Conservation (phyloP, 2,888 invertebrate genomes). For the Muscina levida region DNA sequence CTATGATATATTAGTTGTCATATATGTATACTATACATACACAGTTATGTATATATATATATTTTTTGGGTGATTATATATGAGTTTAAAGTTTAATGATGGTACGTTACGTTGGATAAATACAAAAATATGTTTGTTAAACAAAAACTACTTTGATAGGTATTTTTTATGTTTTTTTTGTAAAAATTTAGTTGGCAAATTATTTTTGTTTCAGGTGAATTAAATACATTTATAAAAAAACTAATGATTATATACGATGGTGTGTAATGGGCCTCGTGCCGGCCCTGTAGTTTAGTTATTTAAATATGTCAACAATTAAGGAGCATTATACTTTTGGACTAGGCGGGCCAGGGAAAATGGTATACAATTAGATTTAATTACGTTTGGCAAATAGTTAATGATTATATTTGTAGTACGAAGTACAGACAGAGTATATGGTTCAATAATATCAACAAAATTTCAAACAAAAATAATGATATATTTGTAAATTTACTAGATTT, state of each 20-base stretch:
- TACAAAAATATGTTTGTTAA: constrained; percentile 21
- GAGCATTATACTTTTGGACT: neutral
- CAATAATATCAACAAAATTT: constrained; percentile 9
- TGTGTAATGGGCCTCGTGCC: too few species aligned
- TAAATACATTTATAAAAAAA: constrained; percentile 33
- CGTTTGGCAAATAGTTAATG: constrained; percentile 40
- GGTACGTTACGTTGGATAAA: constrained; percentile 8
- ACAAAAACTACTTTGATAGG: constrained; percentile 37
- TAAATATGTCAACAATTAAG: constrained; percentile 1
- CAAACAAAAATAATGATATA: constrained; percentile 23
- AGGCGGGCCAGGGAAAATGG: neutral
- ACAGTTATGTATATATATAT: constrained; percentile 21
- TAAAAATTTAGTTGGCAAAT: neutral
- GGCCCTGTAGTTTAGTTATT: neutral
- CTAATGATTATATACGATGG: constrained; percentile 21
- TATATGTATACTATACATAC: constrained; percentile 23
- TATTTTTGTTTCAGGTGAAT: constrained; percentile 1
- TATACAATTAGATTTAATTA: constrained; percentile 55
- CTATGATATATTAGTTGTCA: constrained; percentile 20
- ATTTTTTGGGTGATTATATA: constrained; percentile 32
- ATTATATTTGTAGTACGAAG: constrained; percentile 4
- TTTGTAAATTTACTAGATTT: constrained; percentile 21
- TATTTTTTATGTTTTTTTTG: too few species aligned
- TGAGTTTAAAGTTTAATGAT: constrained; percentile 4
- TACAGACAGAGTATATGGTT: constrained; percentile 6